A percentile compares a stretch with the other conserved stretches of the same genome.
These are phyloP conservation scores for Nothoprocta pentlandii DNA, from an alignment of 2,113 vertebrate species.

Conservation along the genomic window DNA sequence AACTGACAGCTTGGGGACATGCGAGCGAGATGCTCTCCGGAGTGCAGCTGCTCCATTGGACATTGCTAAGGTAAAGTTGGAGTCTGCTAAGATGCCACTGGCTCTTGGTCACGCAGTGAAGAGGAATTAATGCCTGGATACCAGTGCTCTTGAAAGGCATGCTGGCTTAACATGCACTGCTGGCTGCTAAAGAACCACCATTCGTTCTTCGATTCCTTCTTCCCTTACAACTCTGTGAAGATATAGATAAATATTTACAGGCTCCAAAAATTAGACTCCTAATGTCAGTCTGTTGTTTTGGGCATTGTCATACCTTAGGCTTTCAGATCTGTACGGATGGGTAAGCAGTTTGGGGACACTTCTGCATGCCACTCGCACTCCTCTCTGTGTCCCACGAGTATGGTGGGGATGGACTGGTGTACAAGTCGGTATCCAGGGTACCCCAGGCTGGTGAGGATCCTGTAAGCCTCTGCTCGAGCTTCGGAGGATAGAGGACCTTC, in stretches of 20 bases:
- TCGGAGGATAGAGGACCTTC: neutral
- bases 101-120: neutral
- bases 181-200: neutral
- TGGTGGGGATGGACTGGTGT: neutral
- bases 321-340: neutral
- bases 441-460: neutral
- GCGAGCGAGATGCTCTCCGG: conserved; percentile 15
- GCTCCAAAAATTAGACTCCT: neutral
- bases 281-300: neutral
- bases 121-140: conserved; percentile 31
- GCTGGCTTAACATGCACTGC: neutral
- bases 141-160: neutral
- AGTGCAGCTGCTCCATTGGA: conserved; percentile 69
- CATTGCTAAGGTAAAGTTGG: conserved; percentile 21
- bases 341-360: neutral
- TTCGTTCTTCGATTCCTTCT: neutral
- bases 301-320: neutral
- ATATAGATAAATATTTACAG: neutral
- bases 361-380: neutral
- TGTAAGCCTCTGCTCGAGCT: neutral
- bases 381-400: rapidly evolving
- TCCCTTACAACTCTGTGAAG: conserved; percentile 1
- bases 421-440: neutral
- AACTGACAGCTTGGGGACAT: conserved; percentile 49
- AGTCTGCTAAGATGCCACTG: conserved; percentile 19